A percentile compares a stretch with the other conserved stretches of the same genome.
Evolutionary conservation across 1,140 invertebrate species (phyloP).

Genomic region (Bombyx mandarina): DNA sequence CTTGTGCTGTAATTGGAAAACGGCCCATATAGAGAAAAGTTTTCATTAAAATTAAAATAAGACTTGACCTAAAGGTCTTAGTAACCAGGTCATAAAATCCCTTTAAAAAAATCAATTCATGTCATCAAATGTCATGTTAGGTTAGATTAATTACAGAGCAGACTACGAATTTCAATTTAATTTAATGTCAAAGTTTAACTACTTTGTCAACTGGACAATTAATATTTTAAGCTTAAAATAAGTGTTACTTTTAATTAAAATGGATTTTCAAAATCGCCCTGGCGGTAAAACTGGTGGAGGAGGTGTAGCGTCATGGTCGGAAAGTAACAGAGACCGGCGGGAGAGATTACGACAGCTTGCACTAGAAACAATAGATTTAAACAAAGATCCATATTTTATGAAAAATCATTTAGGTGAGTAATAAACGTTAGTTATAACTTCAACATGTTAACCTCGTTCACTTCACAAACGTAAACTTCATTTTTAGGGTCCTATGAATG

Average conservation of each 20-base stretch:
- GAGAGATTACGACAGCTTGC: constrained; percentile 96
- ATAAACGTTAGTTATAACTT: not conserved
- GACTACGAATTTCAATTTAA: not conserved
- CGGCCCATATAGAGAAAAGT: no score
- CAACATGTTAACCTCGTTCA: no score
- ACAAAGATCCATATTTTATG: constrained; percentile 99
- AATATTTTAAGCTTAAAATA: no score
- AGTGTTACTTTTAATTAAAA: constrained; percentile 35
- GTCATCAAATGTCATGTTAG: no score
- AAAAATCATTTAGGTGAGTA: constrained; percentile 92
- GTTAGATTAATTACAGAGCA: no score
- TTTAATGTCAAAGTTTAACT: not conserved
- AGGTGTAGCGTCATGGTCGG: constrained; percentile 98
- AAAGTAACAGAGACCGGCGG: constrained; percentile 96
- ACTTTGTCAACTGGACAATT: not conserved
- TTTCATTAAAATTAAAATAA: no score
- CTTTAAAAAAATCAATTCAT: no score
- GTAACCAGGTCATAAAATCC: no score
- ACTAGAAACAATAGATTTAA: constrained; percentile 98
- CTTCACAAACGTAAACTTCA: not conserved
- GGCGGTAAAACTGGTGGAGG: constrained; percentile 99
- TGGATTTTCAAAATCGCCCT: constrained; percentile 98
- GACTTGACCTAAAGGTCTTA: no score
- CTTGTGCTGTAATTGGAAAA: no score
- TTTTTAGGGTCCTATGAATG: constrained; percentile 96